These are phyloP conservation scores for mouse (Mus musculus) DNA, from an alignment of 2,113 vertebrate species.

Conservation along the genomic window DNA sequence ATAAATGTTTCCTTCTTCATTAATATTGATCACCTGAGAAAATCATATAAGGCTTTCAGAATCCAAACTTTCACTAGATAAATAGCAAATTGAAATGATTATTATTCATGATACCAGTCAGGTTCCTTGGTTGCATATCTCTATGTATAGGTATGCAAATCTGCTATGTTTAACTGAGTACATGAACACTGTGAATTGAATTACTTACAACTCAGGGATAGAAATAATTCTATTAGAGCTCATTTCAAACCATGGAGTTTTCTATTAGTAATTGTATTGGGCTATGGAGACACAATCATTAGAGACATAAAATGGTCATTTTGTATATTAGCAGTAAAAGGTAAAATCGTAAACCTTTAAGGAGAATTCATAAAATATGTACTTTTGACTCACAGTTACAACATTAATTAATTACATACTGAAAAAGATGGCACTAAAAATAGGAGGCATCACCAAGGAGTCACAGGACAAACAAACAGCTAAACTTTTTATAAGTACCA, in stretches of 20 bases:
- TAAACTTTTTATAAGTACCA: slow-evolving; percentile 42
- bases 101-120: slow-evolving; percentile 67
- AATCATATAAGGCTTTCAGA: slow-evolving; percentile 68
- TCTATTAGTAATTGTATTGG: slow-evolving; percentile 80
- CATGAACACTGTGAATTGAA: slow-evolving; percentile 70
- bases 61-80: slow-evolving; percentile 70
- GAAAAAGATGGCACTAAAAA: slow-evolving; percentile 66
- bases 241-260: slow-evolving; percentile 76
- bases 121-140: slow-evolving; percentile 65
- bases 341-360: slow-evolving; percentile 81
- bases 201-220: slow-evolving; percentile 75
- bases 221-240: slow-evolving; percentile 81
- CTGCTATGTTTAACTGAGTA: slow-evolving; percentile 74
- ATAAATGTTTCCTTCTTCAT: slow-evolving; percentile 64
- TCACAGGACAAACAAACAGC: slow-evolving; percentile 9
- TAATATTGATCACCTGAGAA: slow-evolving; percentile 74
- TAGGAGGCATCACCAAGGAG: slow-evolving; percentile 23
- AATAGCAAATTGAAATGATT: slow-evolving; percentile 74
- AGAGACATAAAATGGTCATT: slow-evolving; percentile 80
- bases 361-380: slow-evolving; percentile 80
- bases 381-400: slow-evolving; percentile 78
- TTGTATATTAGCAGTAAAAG: slow-evolving; percentile 81
- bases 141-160: slow-evolving; percentile 70
- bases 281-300: slow-evolving; percentile 80
- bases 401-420: slow-evolving; percentile 70